phyloP scores from a whole-genome alignment of 2,113 vertebrate genomes.

The Pitta sordida region DNA sequence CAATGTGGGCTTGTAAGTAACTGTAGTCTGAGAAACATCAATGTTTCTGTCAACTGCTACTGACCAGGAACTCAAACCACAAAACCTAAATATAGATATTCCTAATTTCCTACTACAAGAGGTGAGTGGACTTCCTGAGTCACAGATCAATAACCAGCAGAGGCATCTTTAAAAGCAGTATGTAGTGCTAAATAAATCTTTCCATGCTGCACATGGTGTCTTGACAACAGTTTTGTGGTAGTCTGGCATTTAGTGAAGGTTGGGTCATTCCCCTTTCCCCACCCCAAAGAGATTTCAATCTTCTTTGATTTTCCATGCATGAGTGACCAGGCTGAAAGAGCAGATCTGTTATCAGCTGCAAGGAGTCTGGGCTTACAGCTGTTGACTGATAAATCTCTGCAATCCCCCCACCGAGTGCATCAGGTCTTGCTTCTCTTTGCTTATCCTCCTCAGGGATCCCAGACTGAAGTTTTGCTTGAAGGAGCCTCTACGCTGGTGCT shows the following conservation, averaged over 20 bases:
- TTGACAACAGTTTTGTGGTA: not conserved
- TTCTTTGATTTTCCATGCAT: conserved; percentile 15
- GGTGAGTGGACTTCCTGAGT: not conserved
- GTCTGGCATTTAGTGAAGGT: not conserved
- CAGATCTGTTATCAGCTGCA: conserved; percentile 47
- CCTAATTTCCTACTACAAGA: not conserved
- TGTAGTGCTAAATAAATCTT: not conserved
- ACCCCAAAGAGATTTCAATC: not conserved
- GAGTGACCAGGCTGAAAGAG: conserved; percentile 13
- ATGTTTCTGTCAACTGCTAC: not conserved
- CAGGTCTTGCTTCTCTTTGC: not conserved
- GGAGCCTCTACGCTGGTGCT: not conserved
- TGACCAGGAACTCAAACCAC: not conserved
- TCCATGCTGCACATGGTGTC: not conserved
- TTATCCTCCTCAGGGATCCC: not conserved
- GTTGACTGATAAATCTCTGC: conserved; percentile 22
- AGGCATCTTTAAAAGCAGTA: not conserved
- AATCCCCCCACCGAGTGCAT: not conserved
- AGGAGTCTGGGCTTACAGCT: conserved; percentile 13
- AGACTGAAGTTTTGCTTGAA: not conserved
- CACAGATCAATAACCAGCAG: not conserved
- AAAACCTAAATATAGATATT: not conserved
- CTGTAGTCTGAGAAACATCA: not conserved
- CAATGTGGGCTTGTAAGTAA: not conserved
- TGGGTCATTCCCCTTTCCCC: not conserved